phyloP scores from a whole-genome alignment of 2,888 invertebrate species.

The Macrosoma leucophasiata region DNA sequence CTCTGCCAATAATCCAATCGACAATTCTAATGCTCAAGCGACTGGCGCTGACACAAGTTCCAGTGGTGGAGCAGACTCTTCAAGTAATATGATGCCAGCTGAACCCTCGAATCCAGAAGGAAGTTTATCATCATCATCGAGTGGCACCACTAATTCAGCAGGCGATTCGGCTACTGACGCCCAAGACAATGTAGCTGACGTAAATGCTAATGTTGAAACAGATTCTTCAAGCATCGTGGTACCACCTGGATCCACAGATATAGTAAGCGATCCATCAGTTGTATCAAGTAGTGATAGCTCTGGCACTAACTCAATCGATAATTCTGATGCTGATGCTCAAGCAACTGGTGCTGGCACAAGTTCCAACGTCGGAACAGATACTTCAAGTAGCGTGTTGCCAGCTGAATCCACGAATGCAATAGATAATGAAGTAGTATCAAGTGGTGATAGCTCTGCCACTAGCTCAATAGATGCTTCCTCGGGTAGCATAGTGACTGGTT shows the following conservation, averaged over 20 bases:
- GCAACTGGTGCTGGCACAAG: background rate
- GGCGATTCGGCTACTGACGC: background rate
- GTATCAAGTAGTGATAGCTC: constrained; percentile 3
- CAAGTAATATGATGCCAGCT: too few species aligned
- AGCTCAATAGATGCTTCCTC: constrained; percentile 7
- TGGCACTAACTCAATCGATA: constrained; percentile 1
- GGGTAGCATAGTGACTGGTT: constrained; percentile 1
- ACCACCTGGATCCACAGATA: too few species aligned
- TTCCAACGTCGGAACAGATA: constrained; percentile 4
- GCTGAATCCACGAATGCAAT: constrained; percentile 3
- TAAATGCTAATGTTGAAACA: background rate
- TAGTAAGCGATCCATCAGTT: constrained; percentile 1
- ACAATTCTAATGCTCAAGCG: too few species aligned
- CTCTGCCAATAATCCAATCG: too few species aligned
- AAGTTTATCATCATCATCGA: too few species aligned
- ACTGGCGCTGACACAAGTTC: too few species aligned
- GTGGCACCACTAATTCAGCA: background rate
- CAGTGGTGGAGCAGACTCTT: too few species aligned
- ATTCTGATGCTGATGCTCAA: constrained; percentile 2
- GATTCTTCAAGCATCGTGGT: too few species aligned
- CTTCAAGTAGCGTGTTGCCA: constrained; percentile 4
- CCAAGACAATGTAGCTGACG: background rate
- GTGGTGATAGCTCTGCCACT: too few species aligned
- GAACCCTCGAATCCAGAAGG: too few species aligned
- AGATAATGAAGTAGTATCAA: too few species aligned